Percentiles rank a stretch among this genome's conserved stretches.
Conservation (phyloP, 2,113 vertebrate species). For the Nycticryphes semicollaris region DNA sequence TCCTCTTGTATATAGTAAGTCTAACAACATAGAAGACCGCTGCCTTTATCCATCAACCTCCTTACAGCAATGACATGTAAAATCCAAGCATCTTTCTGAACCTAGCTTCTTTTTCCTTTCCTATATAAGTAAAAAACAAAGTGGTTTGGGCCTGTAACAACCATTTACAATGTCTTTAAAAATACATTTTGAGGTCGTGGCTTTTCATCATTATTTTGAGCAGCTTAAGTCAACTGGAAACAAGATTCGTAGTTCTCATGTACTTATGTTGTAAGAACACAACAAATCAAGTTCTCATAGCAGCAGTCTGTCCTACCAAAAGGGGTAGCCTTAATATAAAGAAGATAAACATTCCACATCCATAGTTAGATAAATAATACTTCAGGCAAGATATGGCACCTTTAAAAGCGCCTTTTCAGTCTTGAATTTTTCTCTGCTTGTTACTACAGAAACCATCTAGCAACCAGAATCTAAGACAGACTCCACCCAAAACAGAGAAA, state of each 20-base stretch:
- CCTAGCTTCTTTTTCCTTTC: background rate
- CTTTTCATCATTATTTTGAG: constrained; percentile 35
- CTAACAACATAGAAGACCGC: background rate
- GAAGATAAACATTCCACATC: constrained; percentile 47
- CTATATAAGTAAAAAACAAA: constrained; percentile 31
- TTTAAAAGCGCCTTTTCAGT: constrained; percentile 76
- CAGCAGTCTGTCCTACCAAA: constrained; percentile 14
- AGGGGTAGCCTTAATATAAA: constrained; percentile 18
- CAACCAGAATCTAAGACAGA: constrained; percentile 74
- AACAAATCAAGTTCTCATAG: constrained; percentile 9
- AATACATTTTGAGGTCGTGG: constrained; percentile 61
- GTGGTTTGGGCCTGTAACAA: constrained; percentile 28
- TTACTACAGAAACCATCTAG: constrained; percentile 77
- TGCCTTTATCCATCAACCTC: background rate
- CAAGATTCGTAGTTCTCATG: constrained; percentile 29
- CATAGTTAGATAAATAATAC: constrained; percentile 70
- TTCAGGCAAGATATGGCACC: constrained; percentile 73
- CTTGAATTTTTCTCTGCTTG: constrained; percentile 72
- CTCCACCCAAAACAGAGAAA: constrained; percentile 79
- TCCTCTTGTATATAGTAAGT: background rate
- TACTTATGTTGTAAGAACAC: background rate
- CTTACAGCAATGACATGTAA: background rate
- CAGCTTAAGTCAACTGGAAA: constrained; percentile 58
- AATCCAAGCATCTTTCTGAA: background rate
- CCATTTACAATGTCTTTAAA: constrained; percentile 51